Evolutionary conservation across 2,888 invertebrate species (phyloP), one percentile per base, ranked within the genome.

Genomic region (Volucella zonaria): DNA sequence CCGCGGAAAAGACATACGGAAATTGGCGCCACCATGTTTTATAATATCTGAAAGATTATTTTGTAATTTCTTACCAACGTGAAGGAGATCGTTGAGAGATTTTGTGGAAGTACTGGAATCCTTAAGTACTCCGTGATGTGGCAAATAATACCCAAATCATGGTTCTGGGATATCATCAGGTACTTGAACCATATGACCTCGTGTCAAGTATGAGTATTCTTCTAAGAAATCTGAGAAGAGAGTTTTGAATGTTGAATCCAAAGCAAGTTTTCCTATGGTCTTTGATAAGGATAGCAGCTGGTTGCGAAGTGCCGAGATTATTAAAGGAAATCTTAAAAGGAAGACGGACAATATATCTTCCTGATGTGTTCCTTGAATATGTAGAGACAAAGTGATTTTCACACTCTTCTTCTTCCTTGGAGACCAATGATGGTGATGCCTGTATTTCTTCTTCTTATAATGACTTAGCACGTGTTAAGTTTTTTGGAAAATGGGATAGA

Each of bases 361-460:
- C 54, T 23, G 54, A 31, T n/a, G 23, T 23, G 11, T 54, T n/a
- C 31, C 54, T 54, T 23, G 54, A 23, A 23, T 54, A 23, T 8
- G 54, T 54, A 11, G 31, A 4, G 10, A 54, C 12, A n/a, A 54
- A 54, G 11, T 31, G 23, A 23, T 54, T 54, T 31, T 10, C 54
- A 23, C 54, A 54, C 2, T 54, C 54, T 31, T 54, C 23, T 23
- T 54, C 54, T n/a, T 54, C 54, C 11, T 8, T 4, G 12, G 23
- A 31, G 12, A 31, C 23, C 10, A 54, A 8, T 1, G 18, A 11
- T 54, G 18, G 12, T 4, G 54, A 9, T 23, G 23, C 18, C 15
- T 52, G 51, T 8, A 54, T 12, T 54, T 54, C 54, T 54, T 54
- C 54, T 54, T 54, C n/a, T n/a, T n/a, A n/a, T n/a, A n/a, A n/a